These are phyloP conservation scores for Leptonema lineaticorne DNA, from an alignment of 1,140 invertebrate species.

Conservation along the genomic window DNA sequence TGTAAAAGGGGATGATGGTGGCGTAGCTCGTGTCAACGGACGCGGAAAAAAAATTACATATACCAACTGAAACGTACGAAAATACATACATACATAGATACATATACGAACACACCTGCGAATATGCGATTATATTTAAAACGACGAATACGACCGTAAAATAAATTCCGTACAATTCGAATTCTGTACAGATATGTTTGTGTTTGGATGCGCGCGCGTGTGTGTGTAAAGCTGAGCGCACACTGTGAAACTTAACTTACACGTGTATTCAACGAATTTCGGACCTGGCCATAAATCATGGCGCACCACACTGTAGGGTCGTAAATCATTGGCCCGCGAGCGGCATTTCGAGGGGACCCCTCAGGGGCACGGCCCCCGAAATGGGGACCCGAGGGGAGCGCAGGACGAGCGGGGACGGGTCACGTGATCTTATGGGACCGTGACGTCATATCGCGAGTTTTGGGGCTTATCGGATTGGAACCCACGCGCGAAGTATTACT, in stretches of 20 bases:
- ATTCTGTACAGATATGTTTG: constrained; percentile 6
- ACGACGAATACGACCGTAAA: constrained; percentile 15
- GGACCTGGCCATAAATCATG: constrained; percentile 41
- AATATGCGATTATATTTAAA: background rate
- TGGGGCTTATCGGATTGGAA: constrained; percentile 12
- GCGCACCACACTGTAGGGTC: constrained; percentile 40
- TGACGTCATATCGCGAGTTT: constrained; percentile 21
- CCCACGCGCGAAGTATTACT: background rate
- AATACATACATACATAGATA: constrained; percentile 2
- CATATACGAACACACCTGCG: too few species aligned
- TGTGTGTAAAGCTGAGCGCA: constrained; percentile 6
- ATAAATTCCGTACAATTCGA: constrained; percentile 16
- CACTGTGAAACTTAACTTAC: background rate
- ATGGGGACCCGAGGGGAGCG: constrained; percentile 3
- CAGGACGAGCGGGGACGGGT: background rate
- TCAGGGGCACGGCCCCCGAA: background rate
- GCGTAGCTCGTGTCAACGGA: constrained; percentile 3
- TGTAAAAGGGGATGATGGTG: constrained; percentile 2
- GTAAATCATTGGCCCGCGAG: constrained; percentile 39
- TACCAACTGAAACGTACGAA: too few species aligned
- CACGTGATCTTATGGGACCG: constrained; percentile 28
- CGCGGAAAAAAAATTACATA: constrained; percentile 3
- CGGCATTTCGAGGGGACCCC: constrained; percentile 23
- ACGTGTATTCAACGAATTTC: constrained; percentile 39
- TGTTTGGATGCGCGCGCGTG: background rate